Evolutionary conservation across 2,113 vertebrate species (phyloP).

Genomic region (Ammodytes marinus): DNA sequence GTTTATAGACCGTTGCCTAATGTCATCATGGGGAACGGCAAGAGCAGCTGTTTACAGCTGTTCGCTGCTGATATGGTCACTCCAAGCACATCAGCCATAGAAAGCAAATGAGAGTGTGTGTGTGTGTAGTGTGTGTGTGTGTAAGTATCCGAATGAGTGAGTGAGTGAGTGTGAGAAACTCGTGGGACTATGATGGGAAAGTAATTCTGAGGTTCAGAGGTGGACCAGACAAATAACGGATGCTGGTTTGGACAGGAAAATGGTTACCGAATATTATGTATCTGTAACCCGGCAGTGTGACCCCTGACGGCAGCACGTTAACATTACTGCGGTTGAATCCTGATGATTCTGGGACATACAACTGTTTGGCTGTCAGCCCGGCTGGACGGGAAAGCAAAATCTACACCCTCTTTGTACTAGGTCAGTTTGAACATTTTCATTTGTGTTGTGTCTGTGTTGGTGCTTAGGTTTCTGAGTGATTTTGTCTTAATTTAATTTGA

Average conservation of each 20-base stretch:
- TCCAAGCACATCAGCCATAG: slow-evolving; percentile 26
- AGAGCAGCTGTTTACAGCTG: slow-evolving; percentile 75
- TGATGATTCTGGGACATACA: slow-evolving; percentile 89
- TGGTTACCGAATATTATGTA: background rate
- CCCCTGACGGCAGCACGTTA: slow-evolving; percentile 84
- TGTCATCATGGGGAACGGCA: slow-evolving; percentile 47
- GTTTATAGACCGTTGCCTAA: slow-evolving; percentile 35
- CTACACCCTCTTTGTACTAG: slow-evolving; percentile 86
- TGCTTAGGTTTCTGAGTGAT: background rate
- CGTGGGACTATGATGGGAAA: slow-evolving; percentile 59
- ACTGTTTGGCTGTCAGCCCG: slow-evolving; percentile 87
- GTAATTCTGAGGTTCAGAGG: slow-evolving; percentile 18
- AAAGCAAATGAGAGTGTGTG: slow-evolving; percentile 7
- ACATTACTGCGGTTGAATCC: slow-evolving; percentile 84
- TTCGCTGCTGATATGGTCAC: slow-evolving; percentile 43
- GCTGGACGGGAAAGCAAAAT: slow-evolving; percentile 88
- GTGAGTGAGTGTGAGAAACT: slow-evolving; percentile 51
- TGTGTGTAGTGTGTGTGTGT: slow-evolving; percentile 31
- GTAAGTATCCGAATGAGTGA: background rate
- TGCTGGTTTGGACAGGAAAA: slow-evolving; percentile 4
- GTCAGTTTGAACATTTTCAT: slow-evolving; percentile 76
- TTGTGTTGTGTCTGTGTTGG: background rate
- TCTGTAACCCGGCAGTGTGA: slow-evolving; percentile 79
- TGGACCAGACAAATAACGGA: slow-evolving; percentile 3
- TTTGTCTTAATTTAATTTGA: background rate